Base-by-base conservation (phyloP, 2,888 invertebrate species). In the Phaedon cochleariae region DNA sequence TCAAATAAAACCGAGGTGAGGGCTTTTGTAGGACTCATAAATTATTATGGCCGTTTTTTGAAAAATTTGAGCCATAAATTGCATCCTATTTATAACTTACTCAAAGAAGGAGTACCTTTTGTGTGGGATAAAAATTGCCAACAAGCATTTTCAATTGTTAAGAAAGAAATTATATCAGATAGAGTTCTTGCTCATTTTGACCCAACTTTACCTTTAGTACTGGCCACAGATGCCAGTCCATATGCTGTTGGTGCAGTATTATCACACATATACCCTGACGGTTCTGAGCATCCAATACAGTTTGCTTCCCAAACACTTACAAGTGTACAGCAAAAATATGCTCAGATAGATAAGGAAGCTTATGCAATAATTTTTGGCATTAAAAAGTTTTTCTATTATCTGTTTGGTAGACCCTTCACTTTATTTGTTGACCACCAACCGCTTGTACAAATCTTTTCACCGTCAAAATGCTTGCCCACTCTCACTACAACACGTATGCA, bases 321-420 rank as follows among this genome's bases (percentile, higher is more conserved):
- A 10, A 18, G 29, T 20, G 48, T 48, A 17, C 65, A 65, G 48
- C 17, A 55, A 15, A 61, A 53, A 29, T 62, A 51, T 37, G 17
- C 68, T 0, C 68, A 68, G 59, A 70, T 66, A 17, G 68, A 68
- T 34, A 68, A 68, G 21, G 68, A 68, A 53, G 70, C 70, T 17
- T n/a, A n/a, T n/a, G n/a, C n/a, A n/a, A n/a, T n/a, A n/a, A n/a
- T n/a, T n/a, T n/a, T n/a, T n/a, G n/a, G n/a, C n/a, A n/a, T n/a
- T n/a, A n/a, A n/a, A n/a, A n/a, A n/a, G n/a, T n/a, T n/a, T n/a
- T n/a, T n/a, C n/a, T n/a, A n/a, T n/a, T n/a, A n/a, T n/a, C n/a
- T n/a, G n/a, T n/a, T n/a, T n/a, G n/a, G n/a, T n/a, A n/a, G 34
- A 7, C 10, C 2, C 10, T 34, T 34, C 12, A 34, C 54, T 12